Evolutionary conservation across 1,140 invertebrate species (phyloP).

Genomic region (Dendroctonus valens): DNA sequence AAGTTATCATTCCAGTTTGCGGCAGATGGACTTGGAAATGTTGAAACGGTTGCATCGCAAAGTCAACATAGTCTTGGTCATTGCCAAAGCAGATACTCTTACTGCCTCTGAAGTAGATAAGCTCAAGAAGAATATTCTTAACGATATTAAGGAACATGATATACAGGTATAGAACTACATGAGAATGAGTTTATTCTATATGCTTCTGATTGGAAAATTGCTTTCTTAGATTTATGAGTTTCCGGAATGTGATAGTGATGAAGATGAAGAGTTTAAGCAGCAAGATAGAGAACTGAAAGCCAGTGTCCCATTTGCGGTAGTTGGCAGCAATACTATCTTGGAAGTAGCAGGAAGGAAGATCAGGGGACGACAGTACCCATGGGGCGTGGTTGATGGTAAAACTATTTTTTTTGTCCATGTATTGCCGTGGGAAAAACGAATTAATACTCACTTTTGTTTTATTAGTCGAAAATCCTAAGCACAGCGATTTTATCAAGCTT

Average conservation of each 20-base stretch:
- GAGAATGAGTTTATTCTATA: not conserved
- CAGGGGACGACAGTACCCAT: slow-evolving; percentile 92
- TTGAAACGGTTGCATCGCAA: slow-evolving; percentile 91
- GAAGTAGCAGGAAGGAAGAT: slow-evolving; percentile 88
- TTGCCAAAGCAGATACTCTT: slow-evolving; percentile 96
- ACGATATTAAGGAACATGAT: slow-evolving; percentile 77
- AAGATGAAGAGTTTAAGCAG: slow-evolving; percentile 90
- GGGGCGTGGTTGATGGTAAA: slow-evolving; percentile 93
- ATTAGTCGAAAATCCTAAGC: slow-evolving; percentile 92
- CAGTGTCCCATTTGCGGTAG: slow-evolving; percentile 93
- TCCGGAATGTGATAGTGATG: slow-evolving; percentile 92
- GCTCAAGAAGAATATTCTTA: slow-evolving; percentile 81
- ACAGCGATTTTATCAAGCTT: slow-evolving; percentile 96
- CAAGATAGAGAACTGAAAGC: slow-evolving; percentile 88
- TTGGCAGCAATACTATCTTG: slow-evolving; percentile 92
- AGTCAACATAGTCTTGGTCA: slow-evolving; percentile 96
- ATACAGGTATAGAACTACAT: slow-evolving; percentile 65
- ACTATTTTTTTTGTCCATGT: not conserved
- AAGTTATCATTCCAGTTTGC: slow-evolving; percentile 63
- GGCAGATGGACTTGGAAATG: slow-evolving; percentile 93
- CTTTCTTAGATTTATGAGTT: slow-evolving; percentile 85
- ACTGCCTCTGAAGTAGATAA: slow-evolving; percentile 85
- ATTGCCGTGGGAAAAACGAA: not conserved
- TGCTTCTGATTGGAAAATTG: not conserved
- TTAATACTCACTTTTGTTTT: slow-evolving; percentile 3